These are phyloP conservation scores for Platichthys flesus DNA, from an alignment of 2,113 vertebrate genomes.

Conservation along the genomic window DNA sequence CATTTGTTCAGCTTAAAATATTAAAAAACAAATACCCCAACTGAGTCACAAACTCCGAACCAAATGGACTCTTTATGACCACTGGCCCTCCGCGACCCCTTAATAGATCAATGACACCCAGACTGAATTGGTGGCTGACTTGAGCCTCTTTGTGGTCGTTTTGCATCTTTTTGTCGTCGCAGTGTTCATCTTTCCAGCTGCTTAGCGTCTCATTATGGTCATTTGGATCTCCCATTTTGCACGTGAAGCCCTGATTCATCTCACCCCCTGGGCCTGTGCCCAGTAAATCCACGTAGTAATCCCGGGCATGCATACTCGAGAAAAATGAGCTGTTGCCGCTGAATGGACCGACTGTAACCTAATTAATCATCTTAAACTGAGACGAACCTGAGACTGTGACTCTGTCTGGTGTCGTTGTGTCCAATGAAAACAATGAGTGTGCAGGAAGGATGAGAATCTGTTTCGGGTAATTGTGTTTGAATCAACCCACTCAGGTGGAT, in stretches of 20 bases:
- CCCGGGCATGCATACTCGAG: not conserved
- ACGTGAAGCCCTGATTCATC: not conserved
- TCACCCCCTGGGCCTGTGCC: too few relatives aligned
- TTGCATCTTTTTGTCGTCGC: not conserved
- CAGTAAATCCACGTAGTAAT: not conserved
- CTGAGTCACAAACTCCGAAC: not conserved
- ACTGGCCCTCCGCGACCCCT: not conserved
- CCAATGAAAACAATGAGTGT: not conserved
- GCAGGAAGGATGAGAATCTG: not conserved
- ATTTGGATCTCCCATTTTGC: not conserved
- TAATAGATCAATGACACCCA: not conserved
- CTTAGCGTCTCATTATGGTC: not conserved
- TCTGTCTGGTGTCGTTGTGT: not conserved
- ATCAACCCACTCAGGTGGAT: conserved; percentile 8
- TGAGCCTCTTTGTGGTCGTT: not conserved
- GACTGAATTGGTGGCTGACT: not conserved
- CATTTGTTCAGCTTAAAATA: not conserved
- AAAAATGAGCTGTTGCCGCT: not conserved
- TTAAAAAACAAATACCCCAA: not conserved
- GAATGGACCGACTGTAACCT: not conserved
- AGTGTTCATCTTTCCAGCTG: not conserved
- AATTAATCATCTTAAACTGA: not conserved
- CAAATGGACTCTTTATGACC: not conserved
- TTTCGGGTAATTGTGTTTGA: not conserved
- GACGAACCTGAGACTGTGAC: conserved; percentile 9